Conservation (phyloP, 2,113 vertebrate genomes). For the Anarhynchus alexandrinus region DNA sequence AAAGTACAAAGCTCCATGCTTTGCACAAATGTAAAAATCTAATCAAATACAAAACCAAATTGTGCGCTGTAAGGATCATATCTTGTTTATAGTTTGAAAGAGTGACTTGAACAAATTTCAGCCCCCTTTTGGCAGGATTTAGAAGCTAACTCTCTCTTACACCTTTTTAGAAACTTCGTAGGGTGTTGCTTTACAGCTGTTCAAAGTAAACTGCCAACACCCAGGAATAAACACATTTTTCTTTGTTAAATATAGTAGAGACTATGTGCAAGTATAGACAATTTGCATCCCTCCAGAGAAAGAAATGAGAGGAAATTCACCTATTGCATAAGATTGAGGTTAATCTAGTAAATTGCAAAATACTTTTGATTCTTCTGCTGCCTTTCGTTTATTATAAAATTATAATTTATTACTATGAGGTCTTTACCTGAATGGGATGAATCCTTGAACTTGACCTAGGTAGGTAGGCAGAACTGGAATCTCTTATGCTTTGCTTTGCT, state of each 20-base stretch:
- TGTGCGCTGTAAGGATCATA: neutral
- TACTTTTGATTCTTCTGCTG: neutral
- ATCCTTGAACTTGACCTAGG: neutral
- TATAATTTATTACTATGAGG: neutral
- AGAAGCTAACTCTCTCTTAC: neutral
- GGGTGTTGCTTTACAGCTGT: neutral
- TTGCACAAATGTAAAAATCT: neutral
- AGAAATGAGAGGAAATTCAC: neutral
- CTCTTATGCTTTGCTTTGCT: neutral
- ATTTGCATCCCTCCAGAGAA: neutral
- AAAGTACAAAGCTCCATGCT: neutral
- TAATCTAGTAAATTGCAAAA: neutral
- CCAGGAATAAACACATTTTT: neutral
- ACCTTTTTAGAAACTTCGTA: neutral
- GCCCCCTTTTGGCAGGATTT: neutral
- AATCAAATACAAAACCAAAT: neutral
- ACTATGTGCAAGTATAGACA: neutral
- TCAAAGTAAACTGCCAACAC: neutral
- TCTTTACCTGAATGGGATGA: neutral
- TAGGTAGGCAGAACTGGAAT: neutral
- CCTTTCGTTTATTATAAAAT: neutral
- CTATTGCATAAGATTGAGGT: neutral
- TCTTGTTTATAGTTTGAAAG: neutral
- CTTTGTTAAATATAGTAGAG: neutral
- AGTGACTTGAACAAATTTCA: neutral